Conservation (phyloP, 1,140 invertebrate species). For the Meteorus sp. region DNA sequence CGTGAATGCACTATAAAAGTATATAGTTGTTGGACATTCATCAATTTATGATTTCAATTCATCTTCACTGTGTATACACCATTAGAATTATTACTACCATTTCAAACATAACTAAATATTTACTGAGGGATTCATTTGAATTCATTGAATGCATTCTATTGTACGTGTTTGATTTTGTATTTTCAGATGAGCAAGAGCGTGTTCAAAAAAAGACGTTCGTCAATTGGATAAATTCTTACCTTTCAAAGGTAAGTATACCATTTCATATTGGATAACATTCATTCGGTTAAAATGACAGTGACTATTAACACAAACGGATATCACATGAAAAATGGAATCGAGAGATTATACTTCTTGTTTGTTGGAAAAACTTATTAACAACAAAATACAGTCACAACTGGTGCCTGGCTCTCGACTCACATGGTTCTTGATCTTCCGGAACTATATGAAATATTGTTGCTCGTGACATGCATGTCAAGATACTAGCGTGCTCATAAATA, state of each 20-base stretch:
- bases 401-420: conserved; percentile 47
- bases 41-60: too few species aligned
- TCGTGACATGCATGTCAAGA: conserved; percentile 26
- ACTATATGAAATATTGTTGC: conserved; percentile 33
- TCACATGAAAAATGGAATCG: too few species aligned
- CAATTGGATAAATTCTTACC: conserved; percentile 98
- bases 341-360: too few species aligned
- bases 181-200: conserved; percentile 97
- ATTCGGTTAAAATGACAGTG: too few species aligned
- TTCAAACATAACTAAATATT: too few species aligned
- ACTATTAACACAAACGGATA: too few species aligned
- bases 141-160: too few species aligned
- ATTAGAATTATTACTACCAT: too few species aligned
- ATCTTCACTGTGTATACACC: too few species aligned
- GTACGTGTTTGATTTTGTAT: conserved; percentile 44
- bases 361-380: conserved; percentile 40
- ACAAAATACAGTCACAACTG: conserved; percentile 20
- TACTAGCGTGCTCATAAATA: conserved; percentile 22
- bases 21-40: too few species aligned
- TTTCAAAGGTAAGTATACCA: conserved; percentile 78
- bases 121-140: too few species aligned
- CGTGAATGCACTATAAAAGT: too few species aligned
- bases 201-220: conserved; percentile 99
- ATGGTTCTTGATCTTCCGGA: conserved; percentile 49
- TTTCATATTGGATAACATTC: neutral